Conservation (phyloP, 30 jellyfish, hydroid and myxozoan species). For the Chrysaora quinquecirrha region DNA sequence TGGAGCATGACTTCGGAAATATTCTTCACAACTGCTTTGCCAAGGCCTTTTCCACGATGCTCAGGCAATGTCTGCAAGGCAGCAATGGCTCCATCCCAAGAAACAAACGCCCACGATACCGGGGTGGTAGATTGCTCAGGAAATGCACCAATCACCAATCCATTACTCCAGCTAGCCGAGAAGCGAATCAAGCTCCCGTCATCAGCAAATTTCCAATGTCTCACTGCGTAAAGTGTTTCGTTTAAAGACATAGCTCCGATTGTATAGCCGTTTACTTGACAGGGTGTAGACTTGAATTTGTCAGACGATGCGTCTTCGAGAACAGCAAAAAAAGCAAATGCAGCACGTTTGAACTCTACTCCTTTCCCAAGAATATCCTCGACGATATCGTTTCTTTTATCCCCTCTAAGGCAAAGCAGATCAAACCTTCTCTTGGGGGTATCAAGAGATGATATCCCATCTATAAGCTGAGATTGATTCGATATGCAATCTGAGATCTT, state of each 20-base stretch:
- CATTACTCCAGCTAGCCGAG: slow-evolving; percentile 36
- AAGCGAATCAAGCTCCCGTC: slow-evolving; percentile 29
- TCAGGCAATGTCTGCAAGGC: slow-evolving; percentile 55
- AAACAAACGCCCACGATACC: slow-evolving; percentile 60
- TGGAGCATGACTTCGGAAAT: slow-evolving; percentile 14
- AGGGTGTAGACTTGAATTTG: background rate
- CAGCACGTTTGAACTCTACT: background rate
- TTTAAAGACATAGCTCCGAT: slow-evolving; percentile 45
- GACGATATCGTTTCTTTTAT: background rate
- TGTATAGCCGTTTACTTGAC: slow-evolving; percentile 24
- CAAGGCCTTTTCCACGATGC: slow-evolving; percentile 56
- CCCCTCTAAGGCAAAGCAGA: background rate
- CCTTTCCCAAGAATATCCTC: background rate
- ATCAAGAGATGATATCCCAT: background rate
- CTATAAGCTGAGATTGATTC: too few species aligned
- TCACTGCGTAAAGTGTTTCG: slow-evolving; percentile 44
- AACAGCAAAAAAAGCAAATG: slow-evolving; percentile 36
- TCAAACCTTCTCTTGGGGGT: background rate
- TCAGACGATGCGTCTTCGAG: slow-evolving; percentile 8
- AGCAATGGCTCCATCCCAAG: slow-evolving; percentile 74
- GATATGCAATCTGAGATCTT: background rate
- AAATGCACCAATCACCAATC: slow-evolving; percentile 63
- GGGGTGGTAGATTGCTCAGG: slow-evolving; percentile 29
- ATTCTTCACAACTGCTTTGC: slow-evolving; percentile 41
- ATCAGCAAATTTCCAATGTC: slow-evolving; percentile 51